Evolutionary conservation across 1,140 invertebrate genomes (phyloP), one percentile per base, ranked within the genome.

Genomic region (Acromyrmex echinatior): DNA sequence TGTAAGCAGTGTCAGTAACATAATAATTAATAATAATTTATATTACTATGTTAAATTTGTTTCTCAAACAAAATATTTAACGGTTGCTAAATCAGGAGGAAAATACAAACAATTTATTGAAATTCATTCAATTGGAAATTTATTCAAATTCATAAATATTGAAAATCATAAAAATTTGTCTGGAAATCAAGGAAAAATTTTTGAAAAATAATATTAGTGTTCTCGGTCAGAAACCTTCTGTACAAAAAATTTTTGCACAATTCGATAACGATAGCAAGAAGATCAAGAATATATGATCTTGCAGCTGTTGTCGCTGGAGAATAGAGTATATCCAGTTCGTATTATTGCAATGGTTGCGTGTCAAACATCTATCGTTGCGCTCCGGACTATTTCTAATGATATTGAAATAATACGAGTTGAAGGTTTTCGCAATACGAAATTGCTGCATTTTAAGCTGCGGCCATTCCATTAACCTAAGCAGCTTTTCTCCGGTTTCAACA

Each of bases 341-440:
- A 31, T 49, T 14, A 16, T 21, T 3, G 58, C 25, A 45, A 45
- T 39, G 56, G 1, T 78, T 65, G 76, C 76, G 12, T 65, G 76
- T 45, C 21, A 63, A 45, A 45, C 14, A 9, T 78, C 56, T 45
- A 21, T 63, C 16, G 3, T 63, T 18, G 56, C 7, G 9, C 21
- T 16, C 53, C 28, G 5, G 14, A 39, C 53, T 60, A 60, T 63
- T 78, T 63, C 35, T 31, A 62, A 45, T 25, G 39, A 6, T 65
- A 78, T 78, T n/a, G 25, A 78, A 65, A 63, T 78, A 65, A 78
- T 78, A 45, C 25, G 58, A 45, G 39, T 49, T 25, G 76, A 78
- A 63, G 60, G 60, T 63, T 76, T 76, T 76, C 35, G 35, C 56
- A 31, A 6, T 49, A 28, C 60, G 10, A 45, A 78, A 65, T 76